phyloP scores from a whole-genome alignment of 2,888 invertebrate genomes.

The Amaurobius ferox region DNA sequence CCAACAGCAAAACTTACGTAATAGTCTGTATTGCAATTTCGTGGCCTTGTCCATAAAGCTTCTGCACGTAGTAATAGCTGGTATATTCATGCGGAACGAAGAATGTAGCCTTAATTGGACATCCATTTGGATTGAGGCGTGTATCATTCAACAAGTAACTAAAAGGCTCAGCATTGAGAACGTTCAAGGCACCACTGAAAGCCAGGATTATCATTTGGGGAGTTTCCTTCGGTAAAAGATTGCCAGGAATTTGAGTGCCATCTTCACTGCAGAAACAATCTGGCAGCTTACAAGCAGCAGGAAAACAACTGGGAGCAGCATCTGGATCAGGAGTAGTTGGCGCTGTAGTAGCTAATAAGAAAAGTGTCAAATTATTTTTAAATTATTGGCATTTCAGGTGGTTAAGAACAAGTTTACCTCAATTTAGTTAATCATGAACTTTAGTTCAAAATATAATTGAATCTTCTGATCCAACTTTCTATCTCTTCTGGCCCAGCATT shows the following conservation, averaged over 20 bases:
- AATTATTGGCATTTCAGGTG: too few species aligned
- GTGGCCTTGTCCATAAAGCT: conserved; percentile 91
- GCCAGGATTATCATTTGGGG: conserved; percentile 95
- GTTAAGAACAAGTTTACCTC: not conserved
- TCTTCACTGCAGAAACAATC: conserved; percentile 95
- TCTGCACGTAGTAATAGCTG: conserved; percentile 95
- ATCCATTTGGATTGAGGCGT: conserved; percentile 90
- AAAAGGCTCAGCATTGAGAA: conserved; percentile 92
- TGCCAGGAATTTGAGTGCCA: conserved; percentile 91
- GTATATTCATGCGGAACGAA: conserved; percentile 94
- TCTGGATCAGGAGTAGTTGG: conserved; percentile 81
- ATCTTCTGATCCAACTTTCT: too few species aligned
- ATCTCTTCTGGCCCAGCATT: too few species aligned
- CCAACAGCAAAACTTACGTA: conserved; percentile 82
- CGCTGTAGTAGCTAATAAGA: conserved; percentile 35
- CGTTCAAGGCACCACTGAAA: conserved; percentile 94
- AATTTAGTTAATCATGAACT: too few species aligned
- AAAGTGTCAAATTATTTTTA: too few species aligned
- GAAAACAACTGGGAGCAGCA: conserved; percentile 87
- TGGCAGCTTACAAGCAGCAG: conserved; percentile 86
- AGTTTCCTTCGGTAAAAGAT: conserved; percentile 89
- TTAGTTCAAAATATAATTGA: too few species aligned
- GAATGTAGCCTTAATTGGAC: conserved; percentile 92
- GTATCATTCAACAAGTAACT: conserved; percentile 80
- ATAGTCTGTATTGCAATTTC: conserved; percentile 93